Evolutionary conservation across 2,797 vertebrate species (phyloP), one percentile per base, ranked within the genome.

Genomic region (Eleutherodactylus coqui): DNA sequence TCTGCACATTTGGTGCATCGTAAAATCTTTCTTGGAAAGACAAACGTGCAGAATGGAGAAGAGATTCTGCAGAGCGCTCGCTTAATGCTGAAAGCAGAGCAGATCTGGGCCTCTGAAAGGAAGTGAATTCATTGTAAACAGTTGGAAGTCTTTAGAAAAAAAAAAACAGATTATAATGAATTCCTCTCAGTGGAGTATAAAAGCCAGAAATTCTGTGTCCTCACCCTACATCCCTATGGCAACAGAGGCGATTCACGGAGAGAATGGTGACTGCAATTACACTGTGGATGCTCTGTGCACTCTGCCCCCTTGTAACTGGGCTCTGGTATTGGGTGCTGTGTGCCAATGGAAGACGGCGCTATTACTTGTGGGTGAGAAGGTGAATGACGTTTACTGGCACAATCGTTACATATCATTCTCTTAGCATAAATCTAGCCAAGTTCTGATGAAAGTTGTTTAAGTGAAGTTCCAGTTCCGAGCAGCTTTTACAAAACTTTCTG

Each of bases 51-150:
- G 70, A 73, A 45, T 38, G 27, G 79, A 41, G 34, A 41, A 45
- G 76, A 75, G 77, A 47, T n/a, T 70, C 19, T 73, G 60, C 49
- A 83, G 60, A 77, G 49, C 72, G 60, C 64, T 84, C 38, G 34
- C 34, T 29, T 73, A 73, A 83, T 87, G 51, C 75, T 73, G 81
- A 77, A 76, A 87, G 64, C 51, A 83, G 81, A 77, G n/a, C 11
- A 83, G 51, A 53, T 82, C 73, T 34, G 76, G 85, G 86, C 86
- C 86, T 84, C 82, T 6, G 82, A 84, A 72, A 84, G 86, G 86
- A 87, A 87, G 82, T 84, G 75, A 79, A 87, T 87, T 87, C 75
- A 87, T 83, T 87, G 86, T 84, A 87, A 87, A 87, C 86, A 84
- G 86, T 87, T 84, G 86, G 86, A 87, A 34, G 81, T 79, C 53